These are phyloP conservation scores for Etheostoma spectabile DNA, from an alignment of 2,113 vertebrate species.

Conservation along the genomic window DNA sequence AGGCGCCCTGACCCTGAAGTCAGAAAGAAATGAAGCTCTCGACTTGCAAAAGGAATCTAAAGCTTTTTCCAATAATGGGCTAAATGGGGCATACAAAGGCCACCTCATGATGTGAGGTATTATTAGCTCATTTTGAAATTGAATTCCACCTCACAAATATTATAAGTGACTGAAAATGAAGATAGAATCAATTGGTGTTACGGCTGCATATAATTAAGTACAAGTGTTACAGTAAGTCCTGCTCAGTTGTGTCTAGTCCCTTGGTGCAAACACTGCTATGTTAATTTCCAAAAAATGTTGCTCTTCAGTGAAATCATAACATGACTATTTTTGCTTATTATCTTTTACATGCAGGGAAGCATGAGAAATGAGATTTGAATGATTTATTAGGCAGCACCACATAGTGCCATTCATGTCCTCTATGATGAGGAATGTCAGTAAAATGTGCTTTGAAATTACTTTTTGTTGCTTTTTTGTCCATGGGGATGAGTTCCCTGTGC, in stretches of 20 bases:
- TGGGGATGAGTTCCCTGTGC: slow-evolving; percentile 2
- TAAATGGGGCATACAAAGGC: slow-evolving; percentile 35
- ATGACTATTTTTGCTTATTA: slow-evolving; percentile 27
- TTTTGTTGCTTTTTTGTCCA: slow-evolving; percentile 12
- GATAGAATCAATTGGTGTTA: background rate
- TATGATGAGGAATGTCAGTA: slow-evolving; percentile 26
- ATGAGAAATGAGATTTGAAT: slow-evolving; percentile 33
- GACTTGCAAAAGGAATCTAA: slow-evolving; percentile 49
- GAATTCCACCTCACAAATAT: slow-evolving; percentile 14
- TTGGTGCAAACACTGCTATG: background rate
- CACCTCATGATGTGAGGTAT: slow-evolving; percentile 14
- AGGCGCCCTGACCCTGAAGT: slow-evolving; percentile 51
- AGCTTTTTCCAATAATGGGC: slow-evolving; percentile 41
- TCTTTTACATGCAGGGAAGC: slow-evolving; percentile 27
- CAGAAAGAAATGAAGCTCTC: slow-evolving; percentile 49
- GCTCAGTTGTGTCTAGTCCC: slow-evolving; percentile 10
- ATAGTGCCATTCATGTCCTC: slow-evolving; percentile 18
- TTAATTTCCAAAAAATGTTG: background rate
- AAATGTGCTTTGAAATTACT: slow-evolving; percentile 27
- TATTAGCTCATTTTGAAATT: slow-evolving; percentile 40
- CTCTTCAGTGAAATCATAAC: slow-evolving; percentile 5
- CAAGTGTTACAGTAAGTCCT: background rate
- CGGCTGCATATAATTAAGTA: slow-evolving; percentile 11
- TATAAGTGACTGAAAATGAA: background rate
- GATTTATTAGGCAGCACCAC: slow-evolving; percentile 34